Base-by-base conservation (phyloP, 2,113 vertebrate species). In the Ochotona princeps region DNA sequence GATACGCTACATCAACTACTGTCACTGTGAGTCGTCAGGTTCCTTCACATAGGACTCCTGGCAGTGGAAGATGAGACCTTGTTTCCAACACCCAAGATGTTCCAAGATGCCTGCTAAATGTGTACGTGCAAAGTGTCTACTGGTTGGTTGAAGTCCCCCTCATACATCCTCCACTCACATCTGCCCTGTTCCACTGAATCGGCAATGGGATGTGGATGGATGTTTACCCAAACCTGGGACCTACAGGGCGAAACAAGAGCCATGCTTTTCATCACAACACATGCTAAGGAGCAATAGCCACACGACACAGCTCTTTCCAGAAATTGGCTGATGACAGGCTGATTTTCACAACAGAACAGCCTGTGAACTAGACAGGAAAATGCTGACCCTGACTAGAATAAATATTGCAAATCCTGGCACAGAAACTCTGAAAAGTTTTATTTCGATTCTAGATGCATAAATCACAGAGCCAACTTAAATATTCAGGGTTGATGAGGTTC, bases 301-400 rank as follows among this genome's bases (percentile, higher is more conserved):
- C 38, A 44, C 38, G 38, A 44, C 38, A 44, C 38, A 44, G 38
- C 38, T 0, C 3, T 49, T 14, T 7, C 30, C 23, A 1, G 4
- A 87, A 87, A 63, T 60, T 49, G 76, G 54, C 87, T 61, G 6
- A 83, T 23, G 14, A 26, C 4, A 65, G 72, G 2, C 14, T 32
- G 54, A 12, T 85, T 70, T 2, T 11, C 11, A 20, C 7, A 23
- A 30, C 7, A 76, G 17, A 67, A n/a, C 18, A 81, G 90, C 57
- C 49, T 76, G 11, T 75, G 79, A 80, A 9, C 1, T 1, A 70
- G 80, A 25, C 60, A 70, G 18, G 35, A 63, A 49, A 83, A 75
- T 38, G 28, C 35, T 91, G 84, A 87, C n/a, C 66, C 67, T 93
- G 76, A 76, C 25, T 47, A 69, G 61, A 65, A 70, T 57, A 89